Percentiles rank a stretch among this genome's conserved stretches.
phyloP scores from a whole-genome alignment of 2,113 vertebrate genomes.

The Stigmatopora argus region DNA sequence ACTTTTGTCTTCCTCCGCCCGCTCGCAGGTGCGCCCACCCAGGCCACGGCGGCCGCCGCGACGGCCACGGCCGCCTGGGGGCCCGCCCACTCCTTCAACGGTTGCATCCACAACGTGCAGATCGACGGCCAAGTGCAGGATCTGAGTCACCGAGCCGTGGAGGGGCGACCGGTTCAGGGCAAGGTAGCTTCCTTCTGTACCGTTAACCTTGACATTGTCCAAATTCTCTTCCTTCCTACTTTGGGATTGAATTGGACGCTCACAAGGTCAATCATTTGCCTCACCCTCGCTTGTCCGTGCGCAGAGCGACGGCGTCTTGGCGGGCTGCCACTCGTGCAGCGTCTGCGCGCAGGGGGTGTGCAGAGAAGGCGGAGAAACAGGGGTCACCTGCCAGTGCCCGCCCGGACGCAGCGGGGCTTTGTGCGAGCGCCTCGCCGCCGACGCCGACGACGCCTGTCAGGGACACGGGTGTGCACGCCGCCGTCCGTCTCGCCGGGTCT shows the following conservation, averaged over 20 bases:
- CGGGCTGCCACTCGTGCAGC: constrained; percentile 89
- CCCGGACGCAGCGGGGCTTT: constrained; percentile 78
- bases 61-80: constrained; percentile 59
- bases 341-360: constrained; percentile 89
- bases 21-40: constrained; percentile 79
- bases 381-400: constrained; percentile 89
- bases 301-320: constrained; percentile 70
- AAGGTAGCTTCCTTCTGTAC: too few relatives aligned
- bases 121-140: constrained; percentile 93
- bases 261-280: not conserved
- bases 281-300: not conserved
- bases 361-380: constrained; percentile 80
- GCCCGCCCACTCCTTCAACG: constrained; percentile 83
- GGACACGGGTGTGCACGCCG: constrained; percentile 75
- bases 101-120: constrained; percentile 88
- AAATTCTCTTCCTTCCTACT: too few relatives aligned
- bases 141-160: constrained; percentile 67
- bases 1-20: not conserved
- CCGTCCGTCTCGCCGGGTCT: not conserved
- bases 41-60: constrained; percentile 7
- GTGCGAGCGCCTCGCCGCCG: constrained; percentile 78
- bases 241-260: too few relatives aligned
- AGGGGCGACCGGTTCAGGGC: constrained; percentile 57
- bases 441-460: constrained; percentile 72
- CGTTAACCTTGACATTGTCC: too few relatives aligned